These are phyloP conservation scores for Laothoe populi DNA, from an alignment of 2,888 invertebrate genomes.

Conservation along the genomic window DNA sequence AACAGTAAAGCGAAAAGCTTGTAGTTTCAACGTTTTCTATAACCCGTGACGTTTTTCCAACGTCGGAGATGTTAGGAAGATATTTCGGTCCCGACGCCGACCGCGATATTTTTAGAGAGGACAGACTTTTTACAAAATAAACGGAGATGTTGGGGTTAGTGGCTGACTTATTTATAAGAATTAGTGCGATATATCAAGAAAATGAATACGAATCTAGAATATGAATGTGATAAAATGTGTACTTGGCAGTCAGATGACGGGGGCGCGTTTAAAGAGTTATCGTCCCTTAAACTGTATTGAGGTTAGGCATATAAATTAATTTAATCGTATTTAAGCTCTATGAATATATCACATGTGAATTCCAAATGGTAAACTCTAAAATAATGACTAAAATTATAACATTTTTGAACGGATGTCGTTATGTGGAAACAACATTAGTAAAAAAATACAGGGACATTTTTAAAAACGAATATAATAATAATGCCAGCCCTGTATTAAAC, in stretches of 20 bases:
- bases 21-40: constrained; percentile 42
- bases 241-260: constrained; percentile 1
- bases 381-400: not conserved
- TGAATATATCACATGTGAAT: not conserved
- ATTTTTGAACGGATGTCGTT: too few species aligned
- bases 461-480: too few species aligned
- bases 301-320: not conserved
- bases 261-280: constrained; percentile 11
- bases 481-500: too few species aligned
- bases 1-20: constrained; percentile 37
- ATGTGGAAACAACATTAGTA: too few species aligned
- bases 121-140: constrained; percentile 82
- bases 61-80: constrained; percentile 59
- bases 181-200: constrained; percentile 34
- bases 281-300: constrained; percentile 2
- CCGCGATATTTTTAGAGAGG: constrained; percentile 78
- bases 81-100: constrained; percentile 75
- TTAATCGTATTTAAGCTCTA: not conserved
- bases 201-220: constrained; percentile 21
- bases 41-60: constrained; percentile 57
- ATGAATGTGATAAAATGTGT: constrained; percentile 8
- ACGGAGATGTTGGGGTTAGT: constrained; percentile 68
- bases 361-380: not conserved
- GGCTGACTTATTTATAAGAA: constrained; percentile 70
- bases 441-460: too few species aligned